Percentiles rank a stretch among this genome's conserved stretches.
phyloP scores from a whole-genome alignment of 2,888 invertebrate species.

The Eilema caniola region DNA sequence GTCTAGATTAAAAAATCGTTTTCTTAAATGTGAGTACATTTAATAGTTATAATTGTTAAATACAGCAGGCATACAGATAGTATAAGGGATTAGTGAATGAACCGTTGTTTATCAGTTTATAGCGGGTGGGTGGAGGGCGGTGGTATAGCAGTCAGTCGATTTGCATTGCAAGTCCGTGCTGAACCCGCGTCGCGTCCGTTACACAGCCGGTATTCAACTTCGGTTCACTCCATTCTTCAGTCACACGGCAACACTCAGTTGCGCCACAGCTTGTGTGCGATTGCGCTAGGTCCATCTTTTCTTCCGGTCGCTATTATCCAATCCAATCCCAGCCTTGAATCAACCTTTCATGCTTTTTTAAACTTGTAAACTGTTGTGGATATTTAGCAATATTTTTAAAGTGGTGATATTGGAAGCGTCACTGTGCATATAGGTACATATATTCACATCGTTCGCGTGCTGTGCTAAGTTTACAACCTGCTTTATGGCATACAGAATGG shows the following conservation, averaged over 20 bases:
- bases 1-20: too few relatives aligned
- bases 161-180: conserved; percentile 72
- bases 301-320: conserved; percentile 40
- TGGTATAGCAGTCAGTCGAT: conserved; percentile 56
- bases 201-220: conserved; percentile 52
- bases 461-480: conserved; percentile 56
- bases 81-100: conserved; percentile 60
- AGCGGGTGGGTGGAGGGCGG: conserved; percentile 57
- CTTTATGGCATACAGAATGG: conserved; percentile 71
- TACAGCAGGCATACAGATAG: neutral
- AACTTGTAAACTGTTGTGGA: conserved; percentile 29
- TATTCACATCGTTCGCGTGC: conserved; percentile 51
- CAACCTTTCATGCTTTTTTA: conserved; percentile 31
- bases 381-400: conserved; percentile 29
- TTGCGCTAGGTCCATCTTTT: conserved; percentile 45
- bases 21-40: too few relatives aligned
- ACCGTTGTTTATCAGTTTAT: conserved; percentile 54
- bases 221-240: conserved; percentile 69
- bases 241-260: conserved; percentile 85
- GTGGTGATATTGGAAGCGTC: conserved; percentile 47
- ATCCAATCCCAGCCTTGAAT: conserved; percentile 22
- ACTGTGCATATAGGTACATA: conserved; percentile 31
- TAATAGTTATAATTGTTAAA: neutral
- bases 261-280: conserved; percentile 68
- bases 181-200: conserved; percentile 61